Conservation (phyloP, 2,113 vertebrate genomes). For the Microcebus tavaratra region DNA sequence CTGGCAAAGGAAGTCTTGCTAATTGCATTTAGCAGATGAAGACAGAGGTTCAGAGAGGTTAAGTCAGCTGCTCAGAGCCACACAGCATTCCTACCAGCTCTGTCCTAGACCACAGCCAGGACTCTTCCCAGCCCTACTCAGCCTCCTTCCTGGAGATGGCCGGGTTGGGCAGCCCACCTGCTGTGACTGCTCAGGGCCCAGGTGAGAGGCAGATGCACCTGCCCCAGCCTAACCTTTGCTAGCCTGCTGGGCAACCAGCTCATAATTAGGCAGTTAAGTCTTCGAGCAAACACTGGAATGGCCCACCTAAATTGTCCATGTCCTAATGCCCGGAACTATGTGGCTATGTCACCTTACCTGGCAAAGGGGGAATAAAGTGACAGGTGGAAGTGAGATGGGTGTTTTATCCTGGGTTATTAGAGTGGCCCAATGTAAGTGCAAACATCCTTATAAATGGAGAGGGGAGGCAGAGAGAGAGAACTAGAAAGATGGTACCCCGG, state of each 20-base stretch:
- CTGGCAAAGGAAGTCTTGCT: neutral
- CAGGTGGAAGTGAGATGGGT: neutral
- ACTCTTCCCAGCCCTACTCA: neutral
- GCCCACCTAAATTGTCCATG: too few relatives aligned
- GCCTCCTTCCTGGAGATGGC: too few relatives aligned
- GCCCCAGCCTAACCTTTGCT: slow-evolving; percentile 73
- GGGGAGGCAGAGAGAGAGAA: neutral
- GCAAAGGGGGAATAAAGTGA: neutral
- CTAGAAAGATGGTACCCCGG: neutral
- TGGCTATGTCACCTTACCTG: neutral
- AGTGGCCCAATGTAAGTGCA: neutral
- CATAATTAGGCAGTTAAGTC: slow-evolving; percentile 83
- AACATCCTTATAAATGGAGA: neutral
- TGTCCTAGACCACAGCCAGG: neutral
- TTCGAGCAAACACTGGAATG: slow-evolving; percentile 80
- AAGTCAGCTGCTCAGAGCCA: neutral
- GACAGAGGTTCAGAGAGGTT: slow-evolving; percentile 19
- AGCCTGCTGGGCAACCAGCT: slow-evolving; percentile 78
- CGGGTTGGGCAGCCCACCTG: neutral
- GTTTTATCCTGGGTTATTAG: neutral
- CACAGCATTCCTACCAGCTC: neutral
- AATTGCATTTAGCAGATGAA: neutral
- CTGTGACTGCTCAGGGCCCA: neutral
- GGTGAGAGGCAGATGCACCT: slow-evolving; percentile 14
- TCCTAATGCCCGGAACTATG: neutral